Evolutionary conservation across 1,140 invertebrate genomes (phyloP).

Genomic region (Zaprionus ornatus): DNA sequence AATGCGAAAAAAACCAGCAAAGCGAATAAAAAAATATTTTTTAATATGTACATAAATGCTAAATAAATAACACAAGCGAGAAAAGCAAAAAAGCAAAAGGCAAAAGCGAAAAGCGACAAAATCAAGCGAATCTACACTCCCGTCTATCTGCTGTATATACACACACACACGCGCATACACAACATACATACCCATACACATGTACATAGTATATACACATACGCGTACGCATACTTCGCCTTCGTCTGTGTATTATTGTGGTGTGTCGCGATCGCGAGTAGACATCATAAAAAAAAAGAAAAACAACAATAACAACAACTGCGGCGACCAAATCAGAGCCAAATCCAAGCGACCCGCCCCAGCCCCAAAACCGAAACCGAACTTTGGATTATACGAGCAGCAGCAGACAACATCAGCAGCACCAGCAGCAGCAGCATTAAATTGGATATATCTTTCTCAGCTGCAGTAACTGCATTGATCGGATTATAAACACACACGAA

Average conservation of each 20-base stretch:
- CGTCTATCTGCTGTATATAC: conserved; percentile 23
- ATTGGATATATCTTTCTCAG: conserved; percentile 39
- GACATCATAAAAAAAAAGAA: conserved; percentile 26
- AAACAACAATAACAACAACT: conserved; percentile 28
- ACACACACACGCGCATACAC: conserved; percentile 7
- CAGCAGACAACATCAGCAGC: conserved; percentile 38
- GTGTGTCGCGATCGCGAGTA: conserved; percentile 51
- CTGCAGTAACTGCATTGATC: conserved; percentile 24
- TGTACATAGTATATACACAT: conserved; percentile 5
- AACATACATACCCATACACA: conserved; percentile 1
- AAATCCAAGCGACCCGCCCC: conserved; percentile 22
- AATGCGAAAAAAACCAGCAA: conserved; percentile 79
- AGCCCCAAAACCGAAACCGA: conserved; percentile 11
- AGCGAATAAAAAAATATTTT: conserved; percentile 73
- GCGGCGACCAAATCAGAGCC: conserved; percentile 37
- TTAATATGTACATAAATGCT: conserved; percentile 75
- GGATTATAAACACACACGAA: conserved; percentile 29
- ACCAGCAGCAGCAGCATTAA: conserved; percentile 32
- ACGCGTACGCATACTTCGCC: conserved; percentile 3
- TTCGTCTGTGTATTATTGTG: conserved; percentile 14
- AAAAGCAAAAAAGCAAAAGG: conserved; percentile 5
- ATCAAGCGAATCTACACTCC: conserved; percentile 32
- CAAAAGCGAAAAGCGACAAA: conserved; percentile 12
- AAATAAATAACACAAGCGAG: conserved; percentile 64
- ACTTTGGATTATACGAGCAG: conserved; percentile 61